These are phyloP conservation scores for Oncorhynchus kisutch DNA, from an alignment of 2,113 vertebrate species.

Conservation along the genomic window DNA sequence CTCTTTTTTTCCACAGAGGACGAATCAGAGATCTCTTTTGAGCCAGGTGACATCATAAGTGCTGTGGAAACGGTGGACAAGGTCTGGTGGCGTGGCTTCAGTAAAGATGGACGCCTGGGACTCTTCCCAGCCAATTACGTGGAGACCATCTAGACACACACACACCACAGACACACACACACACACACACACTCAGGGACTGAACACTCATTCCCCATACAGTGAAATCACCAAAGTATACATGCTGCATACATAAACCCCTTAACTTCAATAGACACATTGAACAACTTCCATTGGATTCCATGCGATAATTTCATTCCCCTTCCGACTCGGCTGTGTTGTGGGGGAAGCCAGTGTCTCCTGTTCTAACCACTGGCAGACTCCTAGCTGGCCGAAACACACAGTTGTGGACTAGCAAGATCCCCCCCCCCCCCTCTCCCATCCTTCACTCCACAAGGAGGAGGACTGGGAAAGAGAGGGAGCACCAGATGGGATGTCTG, in stretches of 20 bases:
- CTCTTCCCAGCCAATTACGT: slow-evolving; percentile 81
- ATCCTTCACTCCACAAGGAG: background rate
- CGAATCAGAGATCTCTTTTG: slow-evolving; percentile 78
- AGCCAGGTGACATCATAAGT: slow-evolving; percentile 76
- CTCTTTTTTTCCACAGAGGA: slow-evolving; percentile 66
- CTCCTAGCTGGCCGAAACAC: background rate
- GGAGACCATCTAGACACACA: slow-evolving; percentile 69
- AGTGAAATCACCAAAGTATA: background rate
- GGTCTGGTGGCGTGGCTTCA: slow-evolving; percentile 77
- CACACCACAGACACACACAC: background rate
- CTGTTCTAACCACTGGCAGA: background rate
- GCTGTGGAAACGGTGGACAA: slow-evolving; percentile 76
- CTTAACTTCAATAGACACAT: no score
- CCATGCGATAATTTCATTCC: background rate
- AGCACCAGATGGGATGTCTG: background rate
- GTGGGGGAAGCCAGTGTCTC: background rate
- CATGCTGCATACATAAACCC: background rate
- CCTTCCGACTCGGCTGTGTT: background rate
- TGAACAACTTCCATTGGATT: background rate
- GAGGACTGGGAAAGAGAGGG: background rate
- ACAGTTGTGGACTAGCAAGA: background rate
- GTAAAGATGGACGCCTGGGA: slow-evolving; percentile 78
- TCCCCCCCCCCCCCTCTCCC: no score
- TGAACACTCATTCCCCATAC: background rate
- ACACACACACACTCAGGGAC: slow-evolving; percentile 14